These are phyloP conservation scores for Phaonia tiefii DNA, from an alignment of 2,888 invertebrate genomes.

Conservation along the genomic window DNA sequence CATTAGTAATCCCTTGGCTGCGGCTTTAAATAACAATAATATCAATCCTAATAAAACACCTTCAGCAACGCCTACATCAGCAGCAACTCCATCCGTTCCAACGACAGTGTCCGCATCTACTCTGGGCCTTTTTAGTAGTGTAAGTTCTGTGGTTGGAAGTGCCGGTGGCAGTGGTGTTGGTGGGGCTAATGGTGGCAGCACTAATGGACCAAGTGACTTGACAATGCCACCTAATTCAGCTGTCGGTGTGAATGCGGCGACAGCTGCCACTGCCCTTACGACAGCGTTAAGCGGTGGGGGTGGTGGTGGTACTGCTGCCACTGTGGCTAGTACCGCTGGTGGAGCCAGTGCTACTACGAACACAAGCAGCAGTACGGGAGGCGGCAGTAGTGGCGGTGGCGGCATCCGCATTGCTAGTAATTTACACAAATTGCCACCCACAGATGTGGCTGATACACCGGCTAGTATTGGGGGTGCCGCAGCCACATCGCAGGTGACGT, in stretches of 20 bases:
- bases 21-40: conserved; percentile 74
- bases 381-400: conserved; percentile 64
- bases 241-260: conserved; percentile 66
- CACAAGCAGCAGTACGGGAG: conserved; percentile 55
- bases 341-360: conserved; percentile 63
- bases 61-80: conserved; percentile 63
- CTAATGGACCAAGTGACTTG: conserved; percentile 76
- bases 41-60: conserved; percentile 70
- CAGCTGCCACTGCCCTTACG: conserved; percentile 65
- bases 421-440: conserved; percentile 73
- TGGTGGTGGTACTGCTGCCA: conserved; percentile 62
- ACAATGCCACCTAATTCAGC: conserved; percentile 70
- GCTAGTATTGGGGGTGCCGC: conserved; percentile 69
- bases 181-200: conserved; percentile 65
- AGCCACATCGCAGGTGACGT: conserved; percentile 68
- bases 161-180: conserved; percentile 50
- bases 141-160: conserved; percentile 52
- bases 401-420: conserved; percentile 79
- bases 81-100: conserved; percentile 58
- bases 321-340: conserved; percentile 64
- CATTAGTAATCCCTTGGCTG: conserved; percentile 69
- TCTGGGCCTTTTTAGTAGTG: conserved; percentile 56
- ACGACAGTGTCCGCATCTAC: conserved; percentile 54
- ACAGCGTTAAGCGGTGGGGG: conserved; percentile 60
- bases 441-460: conserved; percentile 62